These are phyloP conservation scores for Papilio aristodemus DNA, from an alignment of 1,140 invertebrate species.

Conservation along the genomic window DNA sequence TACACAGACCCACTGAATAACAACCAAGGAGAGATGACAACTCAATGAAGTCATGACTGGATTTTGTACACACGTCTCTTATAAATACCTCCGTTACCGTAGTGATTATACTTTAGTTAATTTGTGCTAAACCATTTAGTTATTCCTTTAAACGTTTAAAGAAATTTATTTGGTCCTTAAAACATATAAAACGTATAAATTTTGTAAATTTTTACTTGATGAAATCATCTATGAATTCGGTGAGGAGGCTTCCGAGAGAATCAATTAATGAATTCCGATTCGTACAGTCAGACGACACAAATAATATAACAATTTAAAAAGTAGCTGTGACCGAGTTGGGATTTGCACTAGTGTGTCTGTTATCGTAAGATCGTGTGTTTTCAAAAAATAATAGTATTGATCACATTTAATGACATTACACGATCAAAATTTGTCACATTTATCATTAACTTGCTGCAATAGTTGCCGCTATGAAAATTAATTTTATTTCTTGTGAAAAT, in stretches of 20 bases:
- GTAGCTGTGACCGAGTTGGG: too few species aligned
- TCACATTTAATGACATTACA: too few species aligned
- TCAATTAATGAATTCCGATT: neutral
- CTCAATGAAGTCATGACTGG: conserved; percentile 22
- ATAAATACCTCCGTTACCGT: neutral
- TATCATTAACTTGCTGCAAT: too few species aligned
- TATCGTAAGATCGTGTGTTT: too few species aligned
- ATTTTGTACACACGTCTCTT: neutral
- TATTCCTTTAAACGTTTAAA: neutral
- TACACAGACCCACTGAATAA: conserved; percentile 4
- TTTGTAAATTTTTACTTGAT: neutral
- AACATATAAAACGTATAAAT: neutral
- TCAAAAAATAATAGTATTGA: too few species aligned
- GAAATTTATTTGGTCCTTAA: too few species aligned
- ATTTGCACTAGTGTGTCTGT: neutral
- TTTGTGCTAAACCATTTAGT: neutral
- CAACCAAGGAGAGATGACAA: conserved; percentile 18
- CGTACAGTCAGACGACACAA: neutral
- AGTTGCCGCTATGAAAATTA: too few species aligned
- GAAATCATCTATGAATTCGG: neutral
- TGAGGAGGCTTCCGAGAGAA: neutral
- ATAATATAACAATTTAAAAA: too few species aligned
- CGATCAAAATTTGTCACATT: too few species aligned
- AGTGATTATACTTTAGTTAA: neutral
- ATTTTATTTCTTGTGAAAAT: too few species aligned